These are phyloP conservation scores for Carposina sasakii DNA, from an alignment of 1,140 invertebrate genomes.

Conservation along the genomic window DNA sequence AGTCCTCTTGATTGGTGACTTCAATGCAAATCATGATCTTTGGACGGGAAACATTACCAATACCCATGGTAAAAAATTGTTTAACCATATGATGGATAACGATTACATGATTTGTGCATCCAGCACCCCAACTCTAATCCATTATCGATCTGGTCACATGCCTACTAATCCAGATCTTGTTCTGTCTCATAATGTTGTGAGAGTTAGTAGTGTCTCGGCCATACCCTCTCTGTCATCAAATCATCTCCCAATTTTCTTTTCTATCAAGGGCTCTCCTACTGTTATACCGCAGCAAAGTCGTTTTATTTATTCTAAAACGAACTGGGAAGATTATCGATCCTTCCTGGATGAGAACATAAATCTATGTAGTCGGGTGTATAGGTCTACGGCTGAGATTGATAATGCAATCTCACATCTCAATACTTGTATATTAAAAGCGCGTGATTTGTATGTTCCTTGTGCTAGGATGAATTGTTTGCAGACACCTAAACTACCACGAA, in stretches of 20 bases:
- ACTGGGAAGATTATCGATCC: neutral
- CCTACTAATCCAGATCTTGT: constrained; percentile 1
- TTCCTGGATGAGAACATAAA: neutral
- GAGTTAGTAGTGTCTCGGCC: neutral
- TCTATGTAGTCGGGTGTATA: neutral
- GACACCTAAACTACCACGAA: neutral
- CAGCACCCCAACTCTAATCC: neutral
- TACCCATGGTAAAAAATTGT: neutral
- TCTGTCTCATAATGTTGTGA: neutral
- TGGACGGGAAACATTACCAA: neutral
- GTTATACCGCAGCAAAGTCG: neutral
- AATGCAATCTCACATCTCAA: neutral
- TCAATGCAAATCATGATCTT: constrained; percentile 3
- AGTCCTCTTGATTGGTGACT: neutral
- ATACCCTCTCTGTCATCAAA: neutral
- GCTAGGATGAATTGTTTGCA: neutral
- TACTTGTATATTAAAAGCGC: neutral
- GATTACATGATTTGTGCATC: neutral
- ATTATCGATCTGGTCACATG: neutral
- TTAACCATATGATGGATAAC: constrained; percentile 3
- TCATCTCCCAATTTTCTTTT: neutral
- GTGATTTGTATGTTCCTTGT: neutral
- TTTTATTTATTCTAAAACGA: neutral
- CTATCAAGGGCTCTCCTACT: neutral
- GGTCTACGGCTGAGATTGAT: neutral